These are phyloP conservation scores for Meganola albula DNA, from an alignment of 2,888 invertebrate species.

Conservation along the genomic window DNA sequence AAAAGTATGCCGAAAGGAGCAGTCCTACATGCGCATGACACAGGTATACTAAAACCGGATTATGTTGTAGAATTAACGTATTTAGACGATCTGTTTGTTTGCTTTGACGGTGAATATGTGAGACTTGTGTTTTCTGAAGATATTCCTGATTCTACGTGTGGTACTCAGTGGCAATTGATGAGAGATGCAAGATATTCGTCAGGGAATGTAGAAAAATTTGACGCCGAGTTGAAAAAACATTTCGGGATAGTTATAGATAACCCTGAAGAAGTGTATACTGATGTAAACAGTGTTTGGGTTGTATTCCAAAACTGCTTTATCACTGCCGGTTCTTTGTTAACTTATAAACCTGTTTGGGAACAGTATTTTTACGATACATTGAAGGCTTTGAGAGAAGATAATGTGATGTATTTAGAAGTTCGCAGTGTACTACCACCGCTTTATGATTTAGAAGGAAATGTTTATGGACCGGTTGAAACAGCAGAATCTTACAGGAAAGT, in stretches of 20 bases:
- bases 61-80: constrained; percentile 81
- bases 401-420: constrained; percentile 83
- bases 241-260: constrained; percentile 77
- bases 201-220: constrained; percentile 69
- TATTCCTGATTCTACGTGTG: constrained; percentile 36
- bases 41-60: constrained; percentile 78
- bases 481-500: constrained; percentile 75
- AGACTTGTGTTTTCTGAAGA: constrained; percentile 47
- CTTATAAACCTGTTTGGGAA: constrained; percentile 81
- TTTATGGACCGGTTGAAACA: constrained; percentile 71
- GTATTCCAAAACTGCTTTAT: constrained; percentile 77
- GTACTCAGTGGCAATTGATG: constrained; percentile 66
- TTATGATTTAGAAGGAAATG: constrained; percentile 81
- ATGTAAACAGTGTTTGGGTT: constrained; percentile 79
- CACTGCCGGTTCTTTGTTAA: constrained; percentile 68
- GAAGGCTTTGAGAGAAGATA: constrained; percentile 80
- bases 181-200: constrained; percentile 65
- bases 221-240: constrained; percentile 66
- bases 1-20: constrained; percentile 86
- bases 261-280: constrained; percentile 57
- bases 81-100: constrained; percentile 77
- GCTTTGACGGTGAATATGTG: constrained; percentile 44
- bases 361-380: constrained; percentile 81
- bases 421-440: constrained; percentile 79
- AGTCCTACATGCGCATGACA: constrained; percentile 83